Conservation (phyloP, 2,113 vertebrate genomes). For the Pollimyrus isidori region DNA sequence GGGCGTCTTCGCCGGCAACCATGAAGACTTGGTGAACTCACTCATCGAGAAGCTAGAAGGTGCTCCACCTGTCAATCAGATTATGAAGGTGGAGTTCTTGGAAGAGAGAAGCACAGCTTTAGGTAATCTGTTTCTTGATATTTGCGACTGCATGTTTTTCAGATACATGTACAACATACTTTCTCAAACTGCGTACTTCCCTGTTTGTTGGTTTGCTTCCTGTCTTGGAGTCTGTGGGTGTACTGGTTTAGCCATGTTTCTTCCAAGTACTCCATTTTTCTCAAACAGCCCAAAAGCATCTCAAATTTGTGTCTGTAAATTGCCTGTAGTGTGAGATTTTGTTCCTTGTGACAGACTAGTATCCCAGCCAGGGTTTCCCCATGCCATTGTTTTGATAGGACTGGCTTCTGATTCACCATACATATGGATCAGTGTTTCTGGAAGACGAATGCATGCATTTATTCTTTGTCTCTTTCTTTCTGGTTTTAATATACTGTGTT, state of each 20-base stretch:
- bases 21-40: slow-evolving; percentile 80
- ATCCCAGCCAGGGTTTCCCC: not conserved
- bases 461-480: not conserved
- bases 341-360: not conserved
- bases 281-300: not conserved
- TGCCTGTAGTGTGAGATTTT: not conserved
- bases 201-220: not conserved
- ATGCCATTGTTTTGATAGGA: not conserved
- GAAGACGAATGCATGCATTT: not conserved
- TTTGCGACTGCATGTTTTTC: not conserved
- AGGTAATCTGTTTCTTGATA: slow-evolving; percentile 53
- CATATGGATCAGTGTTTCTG: not conserved
- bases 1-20: slow-evolving; percentile 87
- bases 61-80: slow-evolving; percentile 80
- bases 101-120: slow-evolving; percentile 88
- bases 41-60: slow-evolving; percentile 88
- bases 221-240: not conserved
- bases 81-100: slow-evolving; percentile 89
- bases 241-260: not conserved
- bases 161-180: not conserved
- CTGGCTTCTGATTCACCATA: not conserved
- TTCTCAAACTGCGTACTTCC: not conserved
- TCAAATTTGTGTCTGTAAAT: not conserved
- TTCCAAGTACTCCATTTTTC: not conserved
- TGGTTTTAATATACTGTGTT: not conserved